A percentile compares a stretch with the other conserved stretches of the same genome.
phyloP scores from a whole-genome alignment of 2,888 invertebrate species.

The Andrena minutula region DNA sequence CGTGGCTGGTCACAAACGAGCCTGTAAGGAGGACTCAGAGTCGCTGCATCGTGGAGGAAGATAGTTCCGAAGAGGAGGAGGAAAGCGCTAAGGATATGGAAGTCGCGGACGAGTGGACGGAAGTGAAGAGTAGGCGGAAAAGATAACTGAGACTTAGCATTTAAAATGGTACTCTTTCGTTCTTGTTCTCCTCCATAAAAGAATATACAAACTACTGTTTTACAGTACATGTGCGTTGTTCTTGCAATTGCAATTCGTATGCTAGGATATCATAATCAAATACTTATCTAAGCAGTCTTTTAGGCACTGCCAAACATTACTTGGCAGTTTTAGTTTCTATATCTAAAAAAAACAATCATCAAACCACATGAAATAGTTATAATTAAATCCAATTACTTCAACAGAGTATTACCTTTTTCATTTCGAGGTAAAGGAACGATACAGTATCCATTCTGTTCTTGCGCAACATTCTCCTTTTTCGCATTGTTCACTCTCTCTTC shows the following conservation, averaged over 20 bases:
- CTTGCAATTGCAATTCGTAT: slow-evolving; percentile 33
- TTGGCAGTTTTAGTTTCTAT: slow-evolving; percentile 43
- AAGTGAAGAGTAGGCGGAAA: slow-evolving; percentile 77
- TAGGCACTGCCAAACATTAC: slow-evolving; percentile 44
- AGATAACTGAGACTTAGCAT: slow-evolving; percentile 63
- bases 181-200: slow-evolving; percentile 41
- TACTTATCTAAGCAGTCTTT: slow-evolving; percentile 70
- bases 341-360: slow-evolving; percentile 47
- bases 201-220: slow-evolving; percentile 50
- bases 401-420: slow-evolving; percentile 57
- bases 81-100: slow-evolving; percentile 67
- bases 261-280: slow-evolving; percentile 47
- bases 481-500: slow-evolving; percentile 57
- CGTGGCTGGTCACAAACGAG: slow-evolving; percentile 74
- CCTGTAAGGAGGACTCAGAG: slow-evolving; percentile 9
- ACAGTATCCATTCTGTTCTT: slow-evolving; percentile 69
- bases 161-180: slow-evolving; percentile 36
- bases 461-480: slow-evolving; percentile 45
- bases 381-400: slow-evolving; percentile 12
- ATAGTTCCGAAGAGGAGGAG: slow-evolving; percentile 62
- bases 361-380: not conserved
- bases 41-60: slow-evolving; percentile 3
- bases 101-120: slow-evolving; percentile 76
- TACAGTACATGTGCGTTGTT: slow-evolving; percentile 45
- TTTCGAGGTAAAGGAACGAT: slow-evolving; percentile 64